Conservation (phyloP, 2,797 vertebrate species). For the Loris lydekkerianus region DNA sequence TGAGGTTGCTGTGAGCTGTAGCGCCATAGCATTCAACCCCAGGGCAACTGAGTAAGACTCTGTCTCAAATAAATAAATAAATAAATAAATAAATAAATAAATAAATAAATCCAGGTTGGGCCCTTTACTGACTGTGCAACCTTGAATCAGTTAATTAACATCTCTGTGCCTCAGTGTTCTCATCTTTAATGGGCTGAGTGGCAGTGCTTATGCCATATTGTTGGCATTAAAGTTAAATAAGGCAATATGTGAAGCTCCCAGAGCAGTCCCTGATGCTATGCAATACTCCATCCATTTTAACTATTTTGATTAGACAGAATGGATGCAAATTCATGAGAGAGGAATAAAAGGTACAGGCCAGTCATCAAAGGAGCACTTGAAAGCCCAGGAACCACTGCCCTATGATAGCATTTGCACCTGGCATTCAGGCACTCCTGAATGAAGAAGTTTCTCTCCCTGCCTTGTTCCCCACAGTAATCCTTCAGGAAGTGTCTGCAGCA, state of each 20-base stretch:
- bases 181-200: neutral
- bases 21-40: too few relatives aligned
- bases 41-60: too few relatives aligned
- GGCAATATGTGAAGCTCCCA: neutral
- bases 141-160: neutral
- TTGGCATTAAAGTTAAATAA: neutral
- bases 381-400: neutral
- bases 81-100: too few relatives aligned
- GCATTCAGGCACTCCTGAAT: neutral
- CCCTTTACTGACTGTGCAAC: neutral
- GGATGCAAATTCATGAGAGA: neutral
- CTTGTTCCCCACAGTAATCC: neutral
- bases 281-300: neutral
- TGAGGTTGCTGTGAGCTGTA: too few relatives aligned
- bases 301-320: conserved; percentile 11
- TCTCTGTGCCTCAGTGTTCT: conserved; percentile 12
- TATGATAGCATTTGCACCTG: neutral
- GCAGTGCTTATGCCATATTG: neutral
- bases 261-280: neutral
- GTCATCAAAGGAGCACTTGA: neutral
- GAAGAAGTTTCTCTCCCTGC: neutral
- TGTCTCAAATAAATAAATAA: too few relatives aligned
- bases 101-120: neutral
- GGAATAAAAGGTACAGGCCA: neutral
- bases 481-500: neutral